Evolutionary conservation across 2,888 invertebrate genomes (phyloP), one percentile per base, ranked within the genome.

Genomic region (Phaonia tiefii): DNA sequence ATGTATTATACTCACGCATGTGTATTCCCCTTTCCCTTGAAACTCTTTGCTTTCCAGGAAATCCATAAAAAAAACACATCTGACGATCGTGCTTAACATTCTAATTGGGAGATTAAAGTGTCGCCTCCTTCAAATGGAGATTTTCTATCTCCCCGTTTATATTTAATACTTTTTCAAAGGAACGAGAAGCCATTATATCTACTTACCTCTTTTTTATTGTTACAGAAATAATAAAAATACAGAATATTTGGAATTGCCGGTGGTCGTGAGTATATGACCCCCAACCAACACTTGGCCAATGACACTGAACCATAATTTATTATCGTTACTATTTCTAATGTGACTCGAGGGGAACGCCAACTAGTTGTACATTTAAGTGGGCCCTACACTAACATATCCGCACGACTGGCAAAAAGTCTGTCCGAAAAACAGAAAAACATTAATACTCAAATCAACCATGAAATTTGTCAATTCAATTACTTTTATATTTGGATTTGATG

Each of bases 21-120:
- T 44, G 2, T 13, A 10, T 44, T 44, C 11, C n/a, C 44, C 10
- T 44, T 44, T 13, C 2, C 11, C 44, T 8, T 44, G 10, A 2
- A 8, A n/a, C n/a, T 49, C 49, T 39, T 60, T 25, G 25, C 13
- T 54, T 54, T 22, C 25, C 13, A 8, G 4, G 13, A 54, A 54
- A 54, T 49, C 26, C 15, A 65, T n/a, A 70, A 70, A 54, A 31
- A 37, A 67, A 8, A 44, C n/a, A 8, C 44, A 25, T 22, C 20
- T 5, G 7, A 54, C 31, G 70, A 79, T 56, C 71, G 66, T 79
- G 75, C 71, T 31, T 67, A 42, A 37, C 71, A 72, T 79, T 60
- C 10, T 31, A 60, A 54, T 60, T 51, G 22, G 44, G n/a, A 70
- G 66, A 79, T 75, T 79, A 72, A 10, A 51, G 22, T 10, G 26